phyloP scores from a whole-genome alignment of 2,888 invertebrate species.

The Poecilobothrus nobilitatus region DNA sequence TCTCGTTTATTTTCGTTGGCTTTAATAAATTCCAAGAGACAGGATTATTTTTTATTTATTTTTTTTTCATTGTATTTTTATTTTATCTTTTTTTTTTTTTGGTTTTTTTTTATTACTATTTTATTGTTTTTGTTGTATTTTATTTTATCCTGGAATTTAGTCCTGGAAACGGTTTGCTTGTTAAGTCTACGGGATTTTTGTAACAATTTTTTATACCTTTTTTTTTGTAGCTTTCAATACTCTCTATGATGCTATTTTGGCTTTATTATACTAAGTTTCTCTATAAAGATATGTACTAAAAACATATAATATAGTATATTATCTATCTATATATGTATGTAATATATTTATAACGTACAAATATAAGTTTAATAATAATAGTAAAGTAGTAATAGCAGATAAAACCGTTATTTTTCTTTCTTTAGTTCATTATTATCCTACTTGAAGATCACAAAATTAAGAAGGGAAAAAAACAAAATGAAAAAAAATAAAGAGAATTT shows the following conservation, averaged over 20 bases:
- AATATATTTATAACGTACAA: neutral
- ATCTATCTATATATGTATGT: neutral
- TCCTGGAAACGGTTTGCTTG: slow-evolving; percentile 1
- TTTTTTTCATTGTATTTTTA: neutral
- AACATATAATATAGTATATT: too few species aligned
- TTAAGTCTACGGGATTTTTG: neutral
- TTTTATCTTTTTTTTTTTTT: neutral
- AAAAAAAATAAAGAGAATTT: neutral
- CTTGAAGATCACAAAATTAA: neutral
- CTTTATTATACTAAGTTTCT: neutral
- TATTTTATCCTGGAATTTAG: neutral
- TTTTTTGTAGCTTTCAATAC: neutral
- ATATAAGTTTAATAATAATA: neutral
- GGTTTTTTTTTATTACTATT: neutral
- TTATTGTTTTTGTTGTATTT: neutral
- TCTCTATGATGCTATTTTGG: neutral
- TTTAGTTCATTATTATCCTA: slow-evolving; percentile 1
- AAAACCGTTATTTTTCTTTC: neutral
- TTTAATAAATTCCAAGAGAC: slow-evolving; percentile 6
- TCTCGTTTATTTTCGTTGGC: slow-evolving; percentile 6
- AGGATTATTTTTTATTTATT: slow-evolving; percentile 2
- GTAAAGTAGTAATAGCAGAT: neutral
- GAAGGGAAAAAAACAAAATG: neutral
- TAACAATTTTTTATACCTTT: neutral
- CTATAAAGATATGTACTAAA: neutral